Base-by-base conservation (phyloP, 2,888 invertebrate genomes). In the Hoplodrina ambigua region DNA sequence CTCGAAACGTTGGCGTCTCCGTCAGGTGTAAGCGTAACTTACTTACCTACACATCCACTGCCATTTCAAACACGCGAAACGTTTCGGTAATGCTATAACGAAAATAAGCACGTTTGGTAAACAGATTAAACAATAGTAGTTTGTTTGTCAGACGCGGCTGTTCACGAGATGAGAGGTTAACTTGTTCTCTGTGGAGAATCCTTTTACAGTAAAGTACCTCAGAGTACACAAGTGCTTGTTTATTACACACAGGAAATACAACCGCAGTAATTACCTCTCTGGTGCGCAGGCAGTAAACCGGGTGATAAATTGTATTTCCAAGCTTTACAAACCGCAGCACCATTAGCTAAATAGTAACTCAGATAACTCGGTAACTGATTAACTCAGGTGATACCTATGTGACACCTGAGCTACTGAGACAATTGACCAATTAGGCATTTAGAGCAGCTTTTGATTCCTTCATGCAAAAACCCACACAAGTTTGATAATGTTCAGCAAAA, bases 241-340 rank as follows among this genome's bases (percentile, higher is more conserved):
- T 62, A 44, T 25, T 17, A 62, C 7, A 25, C 13, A 49, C n/a
- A 13, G 41, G 13, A 66, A 33, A 30, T 67, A 41, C 15, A 44
- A 44, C 54, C n/a, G 4, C 41, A 65, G 6, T 41, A 49, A 15
- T 25, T 20, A 15, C 49, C 30, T n/a, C 41, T 54, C 8, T 8
- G 8, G 20, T 30, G 11, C 41, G n/a, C 15, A 55, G 50, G 13
- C 30, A 13, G 15, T 2, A 44, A 55, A 75, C 41, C 17, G 13
- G 13, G 20, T 49, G 17, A 67, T 68, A 50, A 55, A 71, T 71
- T 41, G 41, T 67, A 44, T n/a, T 75, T 25, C 15, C 54, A 20
- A 75, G 54, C 54, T 66, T 3, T 49, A 55, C 15, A 50, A 55
- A 55, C 13, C 53, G 37, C 10, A 49, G 30, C 5, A 17, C 37